phyloP scores from a whole-genome alignment of 2,113 vertebrate genomes.

The Trogon melanurus region DNA sequence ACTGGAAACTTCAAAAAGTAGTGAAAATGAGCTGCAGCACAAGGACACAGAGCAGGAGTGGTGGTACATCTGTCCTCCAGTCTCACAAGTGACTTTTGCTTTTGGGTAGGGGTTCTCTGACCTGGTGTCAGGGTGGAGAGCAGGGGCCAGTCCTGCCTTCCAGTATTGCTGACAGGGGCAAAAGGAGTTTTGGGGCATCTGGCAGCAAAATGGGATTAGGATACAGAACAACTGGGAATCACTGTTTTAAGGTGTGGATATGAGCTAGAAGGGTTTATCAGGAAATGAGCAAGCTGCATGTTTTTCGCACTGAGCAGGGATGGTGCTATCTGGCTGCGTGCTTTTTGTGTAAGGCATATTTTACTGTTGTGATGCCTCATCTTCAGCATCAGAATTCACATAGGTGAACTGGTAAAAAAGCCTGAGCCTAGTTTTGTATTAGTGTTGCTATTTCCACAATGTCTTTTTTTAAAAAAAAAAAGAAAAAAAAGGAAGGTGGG shows the following conservation, averaged over 20 bases:
- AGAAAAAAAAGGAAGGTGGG: neutral
- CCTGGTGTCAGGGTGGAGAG: neutral
- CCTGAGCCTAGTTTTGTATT: neutral
- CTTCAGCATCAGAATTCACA: neutral
- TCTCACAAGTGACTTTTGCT: neutral
- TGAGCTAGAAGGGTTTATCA: rapidly evolving
- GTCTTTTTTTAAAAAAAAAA: neutral
- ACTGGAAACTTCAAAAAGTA: neutral
- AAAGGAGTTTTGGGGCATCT: neutral
- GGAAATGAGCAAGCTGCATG: neutral
- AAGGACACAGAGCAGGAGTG: neutral
- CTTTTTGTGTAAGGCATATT: neutral
- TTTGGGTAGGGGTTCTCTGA: neutral
- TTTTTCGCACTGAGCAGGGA: neutral
- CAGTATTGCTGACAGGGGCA: neutral
- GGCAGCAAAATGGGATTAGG: neutral
- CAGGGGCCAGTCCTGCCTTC: neutral
- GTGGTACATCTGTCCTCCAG: neutral
- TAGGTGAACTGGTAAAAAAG: neutral
- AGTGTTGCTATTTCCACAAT: neutral
- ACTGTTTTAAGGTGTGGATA: neutral
- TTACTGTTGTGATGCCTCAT: neutral
- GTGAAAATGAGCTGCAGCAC: neutral
- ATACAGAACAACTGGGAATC: neutral
- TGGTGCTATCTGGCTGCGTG: neutral